Conservation (phyloP, 2,888 invertebrate species). For the Steromphala cineraria region DNA sequence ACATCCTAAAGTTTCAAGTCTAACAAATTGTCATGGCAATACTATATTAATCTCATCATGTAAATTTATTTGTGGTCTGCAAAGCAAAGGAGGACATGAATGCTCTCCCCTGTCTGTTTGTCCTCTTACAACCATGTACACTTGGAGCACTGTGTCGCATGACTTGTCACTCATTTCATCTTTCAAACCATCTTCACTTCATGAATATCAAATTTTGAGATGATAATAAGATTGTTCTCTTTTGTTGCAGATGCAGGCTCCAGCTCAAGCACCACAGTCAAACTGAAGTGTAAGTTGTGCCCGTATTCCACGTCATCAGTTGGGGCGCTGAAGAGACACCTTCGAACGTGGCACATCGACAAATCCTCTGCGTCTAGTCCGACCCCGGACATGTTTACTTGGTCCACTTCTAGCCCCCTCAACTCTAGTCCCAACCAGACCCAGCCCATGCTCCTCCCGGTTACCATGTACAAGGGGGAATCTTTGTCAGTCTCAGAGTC, state of each 20-base stretch:
- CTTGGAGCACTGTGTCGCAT: neutral
- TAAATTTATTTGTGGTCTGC: neutral
- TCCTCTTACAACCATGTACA: neutral
- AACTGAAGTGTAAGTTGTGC: neutral
- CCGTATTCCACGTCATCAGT: neutral
- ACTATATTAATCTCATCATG: too few relatives aligned
- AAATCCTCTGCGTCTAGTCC: neutral
- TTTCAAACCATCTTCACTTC: too few relatives aligned
- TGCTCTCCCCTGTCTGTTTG: neutral
- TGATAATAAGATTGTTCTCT: neutral
- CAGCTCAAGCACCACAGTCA: too few relatives aligned
- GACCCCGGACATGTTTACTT: too few relatives aligned
- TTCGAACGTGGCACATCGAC: neutral
- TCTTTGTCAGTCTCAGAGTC: neutral
- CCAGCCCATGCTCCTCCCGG: neutral
- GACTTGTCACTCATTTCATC: too few relatives aligned
- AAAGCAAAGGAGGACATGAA: neutral
- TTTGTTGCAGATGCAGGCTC: neutral
- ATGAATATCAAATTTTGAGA: too few relatives aligned
- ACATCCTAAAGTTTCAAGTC: too few relatives aligned
- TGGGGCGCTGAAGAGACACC: neutral
- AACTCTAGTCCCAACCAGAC: neutral
- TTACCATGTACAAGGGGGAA: neutral
- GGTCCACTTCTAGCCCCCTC: neutral
- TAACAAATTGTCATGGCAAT: too few relatives aligned